Percentiles rank a stretch among this genome's conserved stretches.
phyloP scores from a whole-genome alignment of 2,113 vertebrate genomes.

The Hippocampus zosterae region DNA sequence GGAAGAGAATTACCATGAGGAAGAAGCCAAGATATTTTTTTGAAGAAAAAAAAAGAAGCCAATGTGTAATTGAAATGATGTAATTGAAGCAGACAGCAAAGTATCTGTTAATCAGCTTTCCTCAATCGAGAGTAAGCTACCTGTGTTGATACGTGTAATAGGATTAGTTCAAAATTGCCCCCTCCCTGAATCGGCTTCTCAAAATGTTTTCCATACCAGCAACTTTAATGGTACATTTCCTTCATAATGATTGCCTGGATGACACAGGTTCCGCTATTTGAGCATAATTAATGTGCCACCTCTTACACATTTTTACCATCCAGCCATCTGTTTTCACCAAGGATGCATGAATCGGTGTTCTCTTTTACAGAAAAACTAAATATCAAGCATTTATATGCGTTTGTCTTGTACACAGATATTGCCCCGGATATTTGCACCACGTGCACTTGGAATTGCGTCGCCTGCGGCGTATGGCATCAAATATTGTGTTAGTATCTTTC shows the following conservation, averaged over 20 bases:
- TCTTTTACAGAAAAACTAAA: not conserved
- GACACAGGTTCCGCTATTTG: not conserved
- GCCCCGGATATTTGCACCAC: not conserved
- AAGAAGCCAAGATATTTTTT: not conserved
- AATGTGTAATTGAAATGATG: not conserved
- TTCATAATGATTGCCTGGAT: not conserved
- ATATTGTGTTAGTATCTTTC: not conserved
- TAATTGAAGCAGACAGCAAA: not conserved
- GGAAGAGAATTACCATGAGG: constrained; percentile 16
- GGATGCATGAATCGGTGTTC: not conserved
- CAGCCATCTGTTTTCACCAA: not conserved
- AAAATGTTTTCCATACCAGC: not conserved
- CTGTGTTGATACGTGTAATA: not conserved
- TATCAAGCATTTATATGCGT: not conserved
- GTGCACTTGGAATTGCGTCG: not conserved
- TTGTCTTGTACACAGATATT: not conserved
- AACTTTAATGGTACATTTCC: not conserved
- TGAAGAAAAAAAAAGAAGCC: not conserved
- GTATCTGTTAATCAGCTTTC: constrained; percentile 6
- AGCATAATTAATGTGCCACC: not conserved
- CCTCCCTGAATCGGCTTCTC: not conserved
- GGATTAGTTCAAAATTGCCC: not conserved
- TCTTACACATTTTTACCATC: not conserved
- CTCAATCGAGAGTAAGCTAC: not conserved
- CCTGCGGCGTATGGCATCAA: not conserved